A percentile compares a stretch with the other conserved stretches of the same genome.
Evolutionary conservation across 2,113 vertebrate genomes (phyloP).

Genomic region (Coracopsis vasa): DNA sequence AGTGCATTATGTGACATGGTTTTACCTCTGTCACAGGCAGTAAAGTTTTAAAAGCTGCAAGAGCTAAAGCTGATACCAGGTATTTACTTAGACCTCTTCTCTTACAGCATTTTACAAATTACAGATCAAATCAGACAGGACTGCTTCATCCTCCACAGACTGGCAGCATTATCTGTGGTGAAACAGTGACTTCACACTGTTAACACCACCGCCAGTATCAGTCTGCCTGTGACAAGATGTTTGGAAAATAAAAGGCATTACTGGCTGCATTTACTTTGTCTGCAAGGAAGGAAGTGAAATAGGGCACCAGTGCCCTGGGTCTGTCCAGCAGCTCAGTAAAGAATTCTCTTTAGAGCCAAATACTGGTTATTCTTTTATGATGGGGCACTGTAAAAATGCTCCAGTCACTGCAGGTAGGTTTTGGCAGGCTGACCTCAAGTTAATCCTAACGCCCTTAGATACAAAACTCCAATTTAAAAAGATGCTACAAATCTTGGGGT

Average conservation of each 20-base stretch:
- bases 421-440: not conserved
- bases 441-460: not conserved
- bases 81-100: not conserved
- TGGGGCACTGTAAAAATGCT: not conserved
- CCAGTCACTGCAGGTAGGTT: not conserved
- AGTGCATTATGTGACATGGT: not conserved
- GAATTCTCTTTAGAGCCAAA: not conserved
- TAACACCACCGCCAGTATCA: too few species aligned
- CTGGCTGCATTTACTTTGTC: not conserved
- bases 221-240: not conserved
- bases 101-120: not conserved
- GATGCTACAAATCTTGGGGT: not conserved
- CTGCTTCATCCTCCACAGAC: not conserved
- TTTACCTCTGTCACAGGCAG: not conserved
- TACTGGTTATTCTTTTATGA: not conserved
- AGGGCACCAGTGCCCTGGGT: not conserved
- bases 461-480: not conserved
- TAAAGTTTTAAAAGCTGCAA: not conserved
- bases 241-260: not conserved
- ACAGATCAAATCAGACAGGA: not conserved
- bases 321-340: not conserved
- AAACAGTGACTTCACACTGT: not conserved
- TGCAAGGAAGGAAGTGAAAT: not conserved
- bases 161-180: not conserved
- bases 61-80: not conserved